Base-by-base conservation (phyloP, 2,888 invertebrate species). In the Litoditis marina region DNA sequence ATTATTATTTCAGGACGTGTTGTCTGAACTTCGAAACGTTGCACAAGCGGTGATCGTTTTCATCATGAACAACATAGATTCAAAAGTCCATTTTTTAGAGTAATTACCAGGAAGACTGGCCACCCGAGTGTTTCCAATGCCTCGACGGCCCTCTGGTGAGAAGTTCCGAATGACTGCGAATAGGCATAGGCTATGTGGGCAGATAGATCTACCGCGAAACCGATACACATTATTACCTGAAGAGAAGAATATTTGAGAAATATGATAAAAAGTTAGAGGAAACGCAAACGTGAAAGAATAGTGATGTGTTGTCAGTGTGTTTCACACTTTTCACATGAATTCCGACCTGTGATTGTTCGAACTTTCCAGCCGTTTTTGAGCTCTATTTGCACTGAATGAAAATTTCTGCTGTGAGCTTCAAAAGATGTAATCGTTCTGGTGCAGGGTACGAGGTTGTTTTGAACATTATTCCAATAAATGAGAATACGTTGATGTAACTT, bases 201-300 rank as follows among this genome's bases (percentile, higher is more conserved):
- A 4, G 80, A 81, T 30, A 81, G 67, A 66, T 81, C 81, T 25
- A 94, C 93, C 7, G 92, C 92, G 85, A 94, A 94, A 56, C 94
- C 94, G 66, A 94, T 93, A 84, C 93, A 93, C 93, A 94, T 94
- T 74, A 94, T 94, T 54, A 94, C 86, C 83, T 72, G 63, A 52
- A 63, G 51, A 50, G 13, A 19, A 7, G 7, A 46, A 13, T 1
- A 22, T 25, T 16, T 19, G n/a, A n/a, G n/a, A n/a, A n/a, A n/a
- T n/a, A n/a, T n/a, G n/a, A n/a, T n/a, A n/a, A n/a, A n/a, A n/a
- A n/a, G n/a, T n/a, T n/a, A n/a, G n/a, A n/a, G n/a, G n/a, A n/a
- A n/a, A n/a, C n/a, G n/a, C n/a, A n/a, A n/a, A n/a, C n/a, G n/a
- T n/a, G n/a, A n/a, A n/a, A n/a, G n/a, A n/a, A n/a, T n/a, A n/a